Percentiles rank a stretch among this genome's conserved stretches.
Conservation (phyloP, 2,113 vertebrate genomes). For the Brachyhypopomus gauderio region DNA sequence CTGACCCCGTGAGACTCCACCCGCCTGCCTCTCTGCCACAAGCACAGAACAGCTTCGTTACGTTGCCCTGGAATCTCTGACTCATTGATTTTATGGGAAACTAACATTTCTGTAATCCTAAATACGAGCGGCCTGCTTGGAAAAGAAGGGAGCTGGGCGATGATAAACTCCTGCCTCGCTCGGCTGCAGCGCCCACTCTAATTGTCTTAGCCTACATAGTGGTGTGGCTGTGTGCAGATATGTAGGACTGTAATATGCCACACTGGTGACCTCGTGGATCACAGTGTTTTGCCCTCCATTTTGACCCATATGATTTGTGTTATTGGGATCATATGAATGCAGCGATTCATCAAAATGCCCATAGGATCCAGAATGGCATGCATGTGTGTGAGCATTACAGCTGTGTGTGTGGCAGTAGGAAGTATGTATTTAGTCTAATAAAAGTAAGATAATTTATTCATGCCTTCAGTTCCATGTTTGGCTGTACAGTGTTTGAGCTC, state of each 20-base stretch:
- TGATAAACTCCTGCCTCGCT: constrained; percentile 55
- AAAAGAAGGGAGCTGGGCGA: neutral
- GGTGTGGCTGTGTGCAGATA: neutral
- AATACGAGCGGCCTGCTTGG: neutral
- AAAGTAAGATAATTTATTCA: neutral
- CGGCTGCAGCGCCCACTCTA: constrained; percentile 51
- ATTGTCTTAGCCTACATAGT: constrained; percentile 70
- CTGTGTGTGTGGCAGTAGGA: neutral
- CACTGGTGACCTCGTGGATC: too few species aligned
- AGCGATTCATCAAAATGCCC: too few species aligned
- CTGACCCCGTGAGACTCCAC: constrained; percentile 26
- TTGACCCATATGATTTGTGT: too few species aligned
- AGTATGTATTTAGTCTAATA: neutral
- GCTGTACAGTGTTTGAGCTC: neutral
- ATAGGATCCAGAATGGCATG: too few species aligned
- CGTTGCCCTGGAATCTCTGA: neutral
- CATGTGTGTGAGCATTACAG: neutral
- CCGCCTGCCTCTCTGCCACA: neutral
- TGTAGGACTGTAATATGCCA: too few species aligned
- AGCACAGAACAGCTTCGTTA: neutral
- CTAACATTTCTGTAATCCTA: neutral
- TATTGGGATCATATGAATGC: too few species aligned
- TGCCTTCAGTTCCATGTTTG: neutral
- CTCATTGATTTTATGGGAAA: constrained; percentile 1
- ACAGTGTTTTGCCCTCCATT: too few species aligned